Percentiles rank a stretch among this genome's conserved stretches.
These are phyloP conservation scores for Sphaerodactylus townsendi DNA, from an alignment of 2,113 vertebrate species.

Conservation along the genomic window DNA sequence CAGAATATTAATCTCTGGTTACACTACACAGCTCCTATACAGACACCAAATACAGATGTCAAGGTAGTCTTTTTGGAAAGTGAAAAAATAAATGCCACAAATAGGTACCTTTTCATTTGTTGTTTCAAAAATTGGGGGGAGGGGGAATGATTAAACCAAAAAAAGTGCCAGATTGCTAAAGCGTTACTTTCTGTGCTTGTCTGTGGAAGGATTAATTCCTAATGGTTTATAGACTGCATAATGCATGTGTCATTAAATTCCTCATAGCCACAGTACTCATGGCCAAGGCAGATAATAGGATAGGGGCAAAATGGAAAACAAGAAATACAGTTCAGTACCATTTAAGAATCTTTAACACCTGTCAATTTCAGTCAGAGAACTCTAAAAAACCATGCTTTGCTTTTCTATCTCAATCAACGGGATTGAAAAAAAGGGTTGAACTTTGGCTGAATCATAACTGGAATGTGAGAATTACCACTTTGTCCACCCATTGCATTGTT, in stretches of 20 bases:
- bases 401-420: too few species aligned
- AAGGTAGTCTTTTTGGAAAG: not conserved
- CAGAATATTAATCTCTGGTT: slow-evolving; percentile 78
- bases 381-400: too few species aligned
- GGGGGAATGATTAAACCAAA: not conserved
- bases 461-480: too few species aligned
- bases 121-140: not conserved
- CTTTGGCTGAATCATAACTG: too few species aligned
- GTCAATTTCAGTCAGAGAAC: too few species aligned
- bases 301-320: too few species aligned
- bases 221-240: not conserved
- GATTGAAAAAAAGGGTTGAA: too few species aligned
- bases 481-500: too few species aligned
- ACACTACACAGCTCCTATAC: slow-evolving; percentile 62
- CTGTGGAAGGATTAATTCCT: not conserved
- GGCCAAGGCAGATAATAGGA: not conserved
- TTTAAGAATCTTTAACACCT: too few species aligned
- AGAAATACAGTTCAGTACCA: too few species aligned
- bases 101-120: not conserved
- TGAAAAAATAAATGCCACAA: not conserved
- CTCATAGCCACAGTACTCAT: not conserved
- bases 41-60: slow-evolving; percentile 19
- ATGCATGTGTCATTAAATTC: not conserved
- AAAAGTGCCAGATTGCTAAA: not conserved
- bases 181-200: not conserved